These are phyloP conservation scores for Sceloporus undulatus DNA, from an alignment of 2,113 vertebrate genomes.

Conservation along the genomic window DNA sequence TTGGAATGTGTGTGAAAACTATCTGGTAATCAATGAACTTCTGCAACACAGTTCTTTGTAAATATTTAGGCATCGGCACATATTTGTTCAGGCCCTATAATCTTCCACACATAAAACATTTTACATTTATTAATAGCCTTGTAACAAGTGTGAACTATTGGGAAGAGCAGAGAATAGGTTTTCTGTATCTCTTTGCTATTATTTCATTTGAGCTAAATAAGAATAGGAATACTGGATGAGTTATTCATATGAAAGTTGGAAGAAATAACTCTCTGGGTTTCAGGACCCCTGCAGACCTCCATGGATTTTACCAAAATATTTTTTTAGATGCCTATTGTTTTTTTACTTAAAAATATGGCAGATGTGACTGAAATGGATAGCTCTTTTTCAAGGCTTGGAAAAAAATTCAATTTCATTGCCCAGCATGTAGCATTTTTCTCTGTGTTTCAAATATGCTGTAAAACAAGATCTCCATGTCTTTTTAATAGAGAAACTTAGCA, in stretches of 20 bases:
- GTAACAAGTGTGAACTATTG: slow-evolving; percentile 56
- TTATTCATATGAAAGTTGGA: slow-evolving; percentile 70
- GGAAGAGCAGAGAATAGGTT: slow-evolving; percentile 60
- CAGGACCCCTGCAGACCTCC: slow-evolving; percentile 70
- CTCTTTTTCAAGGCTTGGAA: slow-evolving; percentile 75
- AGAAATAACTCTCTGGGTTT: slow-evolving; percentile 69
- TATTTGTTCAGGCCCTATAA: slow-evolving; percentile 15
- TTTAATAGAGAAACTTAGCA: slow-evolving; percentile 77
- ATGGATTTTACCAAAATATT: slow-evolving; percentile 81
- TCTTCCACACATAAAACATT: slow-evolving; percentile 49
- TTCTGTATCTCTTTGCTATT: slow-evolving; percentile 61
- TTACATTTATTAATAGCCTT: slow-evolving; percentile 66
- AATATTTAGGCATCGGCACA: slow-evolving; percentile 38
- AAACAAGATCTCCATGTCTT: slow-evolving; percentile 77
- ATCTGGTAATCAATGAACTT: slow-evolving; percentile 4
- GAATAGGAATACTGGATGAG: slow-evolving; percentile 54
- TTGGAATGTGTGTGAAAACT: background rate
- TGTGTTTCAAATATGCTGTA: slow-evolving; percentile 79
- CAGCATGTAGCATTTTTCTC: slow-evolving; percentile 79
- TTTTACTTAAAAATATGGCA: slow-evolving; percentile 78
- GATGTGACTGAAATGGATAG: slow-evolving; percentile 77
- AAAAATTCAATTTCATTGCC: slow-evolving; percentile 81
- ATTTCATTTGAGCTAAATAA: slow-evolving; percentile 76
- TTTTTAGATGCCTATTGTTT: slow-evolving; percentile 76
- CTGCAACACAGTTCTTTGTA: slow-evolving; percentile 23